A percentile compares a stretch with the other conserved stretches of the same genome.
These are phyloP conservation scores for Dusona sp. DNA, from an alignment of 2,888 invertebrate species.

Conservation along the genomic window DNA sequence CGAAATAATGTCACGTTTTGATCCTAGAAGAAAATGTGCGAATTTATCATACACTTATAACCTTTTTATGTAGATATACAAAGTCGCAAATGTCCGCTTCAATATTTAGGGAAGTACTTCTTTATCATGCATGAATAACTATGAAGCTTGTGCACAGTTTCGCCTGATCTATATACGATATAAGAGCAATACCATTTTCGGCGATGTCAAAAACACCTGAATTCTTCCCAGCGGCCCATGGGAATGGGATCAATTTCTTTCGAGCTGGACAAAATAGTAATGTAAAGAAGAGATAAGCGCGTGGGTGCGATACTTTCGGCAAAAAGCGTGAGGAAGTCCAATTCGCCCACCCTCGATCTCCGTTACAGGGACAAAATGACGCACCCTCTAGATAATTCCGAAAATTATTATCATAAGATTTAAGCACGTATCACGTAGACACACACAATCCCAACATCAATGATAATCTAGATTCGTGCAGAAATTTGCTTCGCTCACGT, in stretches of 20 bases:
- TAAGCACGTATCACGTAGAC: not conserved
- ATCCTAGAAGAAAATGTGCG: not conserved
- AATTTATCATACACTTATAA: not conserved
- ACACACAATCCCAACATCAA: not conserved
- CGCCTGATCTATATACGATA: not conserved
- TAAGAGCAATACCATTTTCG: slow-evolving; percentile 11
- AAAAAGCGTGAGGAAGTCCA: slow-evolving; percentile 10
- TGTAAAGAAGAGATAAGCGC: slow-evolving; percentile 37
- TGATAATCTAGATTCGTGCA: slow-evolving; percentile 26
- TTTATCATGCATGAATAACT: not conserved
- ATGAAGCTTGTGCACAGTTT: not conserved
- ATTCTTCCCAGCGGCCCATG: not conserved
- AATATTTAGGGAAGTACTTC: not conserved
- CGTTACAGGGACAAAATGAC: not conserved
- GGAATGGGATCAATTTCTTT: slow-evolving; percentile 6
- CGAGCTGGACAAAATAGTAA: not conserved
- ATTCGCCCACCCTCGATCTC: slow-evolving; percentile 12
- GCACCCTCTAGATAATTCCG: slow-evolving; percentile 18
- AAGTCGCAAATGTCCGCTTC: not conserved
- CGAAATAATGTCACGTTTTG: not conserved
- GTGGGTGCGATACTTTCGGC: slow-evolving; percentile 11
- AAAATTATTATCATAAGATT: slow-evolving; percentile 29
- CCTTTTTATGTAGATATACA: not conserved
- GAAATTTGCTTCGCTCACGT: slow-evolving; percentile 13
- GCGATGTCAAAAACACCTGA: slow-evolving; percentile 29